These are phyloP conservation scores for Morphnarchus princeps DNA, from an alignment of 2,113 vertebrate genomes.

Conservation along the genomic window DNA sequence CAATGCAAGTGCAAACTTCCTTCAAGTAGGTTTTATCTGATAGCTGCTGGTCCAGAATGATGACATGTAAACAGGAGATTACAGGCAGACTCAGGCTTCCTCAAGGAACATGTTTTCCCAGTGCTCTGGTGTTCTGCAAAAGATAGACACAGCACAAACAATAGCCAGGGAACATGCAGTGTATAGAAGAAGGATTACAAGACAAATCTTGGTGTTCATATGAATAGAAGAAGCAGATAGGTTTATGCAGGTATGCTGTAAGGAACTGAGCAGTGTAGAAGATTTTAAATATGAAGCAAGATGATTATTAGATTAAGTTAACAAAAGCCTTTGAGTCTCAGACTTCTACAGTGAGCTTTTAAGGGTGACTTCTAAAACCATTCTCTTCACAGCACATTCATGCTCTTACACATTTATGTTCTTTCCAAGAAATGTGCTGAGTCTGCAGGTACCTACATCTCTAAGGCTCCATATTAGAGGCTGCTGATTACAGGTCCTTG, in stretches of 20 bases:
- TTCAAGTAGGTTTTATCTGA: not conserved
- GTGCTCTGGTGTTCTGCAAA: not conserved
- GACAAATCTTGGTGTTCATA: not conserved
- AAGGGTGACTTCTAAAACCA: not conserved
- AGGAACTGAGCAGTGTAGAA: not conserved
- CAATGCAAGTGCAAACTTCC: not conserved
- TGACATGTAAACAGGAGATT: not conserved
- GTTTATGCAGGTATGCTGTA: not conserved
- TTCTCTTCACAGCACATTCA: not conserved
- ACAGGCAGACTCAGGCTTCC: not conserved
- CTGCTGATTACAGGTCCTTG: not conserved
- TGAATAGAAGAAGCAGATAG: not conserved
- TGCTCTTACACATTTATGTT: not conserved
- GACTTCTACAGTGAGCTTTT: not conserved
- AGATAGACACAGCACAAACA: not conserved
- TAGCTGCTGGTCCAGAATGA: not conserved
- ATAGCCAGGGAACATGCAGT: not conserved
- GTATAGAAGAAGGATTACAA: not conserved
- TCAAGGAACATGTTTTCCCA: not conserved
- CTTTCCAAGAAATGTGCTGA: not conserved
- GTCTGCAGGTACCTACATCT: not conserved
- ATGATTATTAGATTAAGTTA: not conserved
- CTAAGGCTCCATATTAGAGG: not conserved
- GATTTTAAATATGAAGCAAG: not conserved
- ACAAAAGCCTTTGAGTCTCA: not conserved